Percentiles rank a stretch among this genome's conserved stretches.
Evolutionary conservation across 2,888 invertebrate species (phyloP).

Genomic region (Thysanoteuthis rhombus): DNA sequence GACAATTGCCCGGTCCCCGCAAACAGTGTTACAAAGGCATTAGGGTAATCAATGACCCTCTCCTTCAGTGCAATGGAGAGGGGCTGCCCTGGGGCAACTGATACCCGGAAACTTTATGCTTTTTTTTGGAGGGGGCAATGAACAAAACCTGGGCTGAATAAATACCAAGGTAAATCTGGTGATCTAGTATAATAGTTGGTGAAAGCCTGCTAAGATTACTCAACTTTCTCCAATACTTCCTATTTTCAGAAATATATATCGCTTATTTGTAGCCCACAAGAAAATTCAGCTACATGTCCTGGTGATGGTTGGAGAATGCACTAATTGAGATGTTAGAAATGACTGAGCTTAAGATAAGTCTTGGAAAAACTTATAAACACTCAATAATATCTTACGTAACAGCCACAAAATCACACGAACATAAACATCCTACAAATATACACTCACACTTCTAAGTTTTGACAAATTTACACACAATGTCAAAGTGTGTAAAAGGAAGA

Average conservation of each 20-base stretch:
- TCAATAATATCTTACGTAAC: background rate
- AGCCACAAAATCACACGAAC: background rate
- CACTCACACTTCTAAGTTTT: background rate
- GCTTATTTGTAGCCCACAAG: too few relatives aligned
- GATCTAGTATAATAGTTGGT: background rate
- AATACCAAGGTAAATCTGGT: too few relatives aligned
- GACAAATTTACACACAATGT: background rate
- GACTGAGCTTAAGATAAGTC: background rate
- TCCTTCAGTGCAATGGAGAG: too few relatives aligned
- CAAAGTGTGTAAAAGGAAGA: slow-evolving; percentile 1
- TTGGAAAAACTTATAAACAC: background rate
- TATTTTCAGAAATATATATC: too few relatives aligned
- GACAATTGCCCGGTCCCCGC: too few relatives aligned
- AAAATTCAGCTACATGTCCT: background rate
- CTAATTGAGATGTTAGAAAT: background rate
- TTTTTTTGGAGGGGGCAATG: too few relatives aligned
- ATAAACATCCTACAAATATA: background rate
- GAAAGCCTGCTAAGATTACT: background rate
- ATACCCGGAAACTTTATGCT: too few relatives aligned
- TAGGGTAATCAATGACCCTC: too few relatives aligned
- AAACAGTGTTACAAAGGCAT: too few relatives aligned
- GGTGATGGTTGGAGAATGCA: background rate
- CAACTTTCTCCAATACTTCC: background rate
- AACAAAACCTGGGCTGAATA: too few relatives aligned
- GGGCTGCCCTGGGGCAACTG: too few relatives aligned